Evolutionary conservation across 2,888 invertebrate genomes (phyloP).

Genomic region (Rhopalosiphum nymphaeae): DNA sequence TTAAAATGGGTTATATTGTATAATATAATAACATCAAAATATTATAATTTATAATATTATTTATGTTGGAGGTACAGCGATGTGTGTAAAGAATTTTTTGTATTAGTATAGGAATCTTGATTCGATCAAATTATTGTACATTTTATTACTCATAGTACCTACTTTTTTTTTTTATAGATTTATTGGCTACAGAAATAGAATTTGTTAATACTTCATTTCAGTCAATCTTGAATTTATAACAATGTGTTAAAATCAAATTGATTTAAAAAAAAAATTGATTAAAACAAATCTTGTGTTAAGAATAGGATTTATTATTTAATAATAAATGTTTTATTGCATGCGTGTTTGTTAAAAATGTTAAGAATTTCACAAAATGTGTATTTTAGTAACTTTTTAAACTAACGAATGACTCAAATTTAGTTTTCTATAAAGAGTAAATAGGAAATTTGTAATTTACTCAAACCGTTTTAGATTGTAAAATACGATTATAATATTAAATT

Average conservation of each 20-base stretch:
- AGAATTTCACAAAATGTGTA: no score
- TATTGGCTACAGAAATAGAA: neutral
- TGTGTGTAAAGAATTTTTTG: neutral
- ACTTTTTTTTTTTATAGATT: neutral
- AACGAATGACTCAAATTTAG: neutral
- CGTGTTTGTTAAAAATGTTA: no score
- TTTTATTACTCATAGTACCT: neutral
- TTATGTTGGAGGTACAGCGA: neutral
- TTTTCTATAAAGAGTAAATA: neutral
- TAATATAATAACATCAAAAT: neutral
- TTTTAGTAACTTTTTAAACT: neutral
- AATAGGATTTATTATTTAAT: no score
- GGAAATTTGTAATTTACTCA: neutral
- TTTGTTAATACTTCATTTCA: neutral
- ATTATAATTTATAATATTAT: neutral
- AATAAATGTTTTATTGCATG: no score
- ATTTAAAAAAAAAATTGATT: no score
- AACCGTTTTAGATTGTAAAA: conserved; percentile 1
- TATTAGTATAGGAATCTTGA: neutral
- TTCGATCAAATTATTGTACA: neutral
- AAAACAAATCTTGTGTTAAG: no score
- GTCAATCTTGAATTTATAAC: no score
- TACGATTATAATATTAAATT: neutral
- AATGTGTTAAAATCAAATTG: no score
- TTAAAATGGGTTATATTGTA: neutral